These are phyloP conservation scores for Xanthorhoe spadicearia DNA, from an alignment of 2,888 invertebrate species.

Conservation along the genomic window DNA sequence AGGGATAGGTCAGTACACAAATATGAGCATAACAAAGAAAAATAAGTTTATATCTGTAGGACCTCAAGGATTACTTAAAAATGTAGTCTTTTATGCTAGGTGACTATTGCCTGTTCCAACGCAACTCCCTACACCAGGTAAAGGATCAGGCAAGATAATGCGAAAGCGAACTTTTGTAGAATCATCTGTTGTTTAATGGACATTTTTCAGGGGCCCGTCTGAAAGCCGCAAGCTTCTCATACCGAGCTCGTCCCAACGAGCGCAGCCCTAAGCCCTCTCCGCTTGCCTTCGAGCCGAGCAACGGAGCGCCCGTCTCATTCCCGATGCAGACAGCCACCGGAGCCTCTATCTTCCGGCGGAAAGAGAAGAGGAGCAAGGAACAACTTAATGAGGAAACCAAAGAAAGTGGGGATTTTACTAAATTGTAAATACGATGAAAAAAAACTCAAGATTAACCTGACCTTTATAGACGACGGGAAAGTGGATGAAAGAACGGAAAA, in stretches of 20 bases:
- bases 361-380: conserved; percentile 60
- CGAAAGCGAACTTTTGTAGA: too few species aligned
- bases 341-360: conserved; percentile 69
- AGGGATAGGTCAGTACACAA: conserved; percentile 46
- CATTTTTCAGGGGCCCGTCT: conserved; percentile 32
- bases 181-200: too few species aligned
- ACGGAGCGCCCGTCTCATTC: conserved; percentile 63
- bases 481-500: too few species aligned
- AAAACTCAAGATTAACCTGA: too few species aligned
- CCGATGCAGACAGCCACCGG: conserved; percentile 53
- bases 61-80: too few species aligned
- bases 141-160: too few species aligned
- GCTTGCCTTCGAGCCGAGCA: conserved; percentile 55
- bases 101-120: too few species aligned
- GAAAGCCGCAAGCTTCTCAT: conserved; percentile 42
- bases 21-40: too few species aligned
- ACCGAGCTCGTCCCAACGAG: conserved; percentile 49
- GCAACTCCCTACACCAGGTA: too few species aligned
- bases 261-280: conserved; percentile 63
- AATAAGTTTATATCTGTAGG: too few species aligned
- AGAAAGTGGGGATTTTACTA: conserved; percentile 62
- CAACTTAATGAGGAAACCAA: conserved; percentile 50
- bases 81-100: too few species aligned
- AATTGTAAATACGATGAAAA: conserved; percentile 55
- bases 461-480: too few species aligned